Evolutionary conservation across 1,140 invertebrate genomes (phyloP), one percentile per base, ranked within the genome.

Genomic region (Drosophila obscura): DNA sequence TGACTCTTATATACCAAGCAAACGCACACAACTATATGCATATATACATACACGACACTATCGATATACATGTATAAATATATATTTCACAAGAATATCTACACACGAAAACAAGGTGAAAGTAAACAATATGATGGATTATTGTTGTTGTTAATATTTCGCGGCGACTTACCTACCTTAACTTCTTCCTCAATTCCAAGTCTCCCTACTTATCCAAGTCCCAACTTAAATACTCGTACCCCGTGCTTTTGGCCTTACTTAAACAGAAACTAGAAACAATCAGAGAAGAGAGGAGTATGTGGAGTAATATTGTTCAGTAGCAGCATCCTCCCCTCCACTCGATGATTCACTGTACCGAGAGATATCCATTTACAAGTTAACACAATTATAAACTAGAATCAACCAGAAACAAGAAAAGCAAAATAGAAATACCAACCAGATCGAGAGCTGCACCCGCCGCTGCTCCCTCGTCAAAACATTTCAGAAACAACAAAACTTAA

Each of bases 111-210:
- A 63, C 80, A 88, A 89, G 83, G 83, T 88, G 83, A 88, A 88
- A 88, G 83, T 88, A 88, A 88, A 88, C 83, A 83, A 84, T 80
- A 83, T 88, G 83, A 88, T 88, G 80, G 80, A 88, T 87, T 83
- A 57, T 82, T 84, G 76, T 85, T 88, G 76, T 89, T 88, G 76
- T 89, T 83, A 81, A 82, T 77, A 63, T 75, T 83, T 83, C 67
- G 64, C 66, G 50, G 26, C 26, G 11, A 39, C 11, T 39, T 39
- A 69, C 63, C 19, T 19, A 28, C 63, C 63, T 31, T 66, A 31
- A 49, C 48, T 45, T 15, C 46, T 44, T 31, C 41, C 43, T 43
- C 6, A 45, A 52, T 31, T 22, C 22, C 22, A 11, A 11, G 15
- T 41, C 51, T 41, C 51, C 15, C 22, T 4, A 4, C 35, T 13